Evolutionary conservation across 2,113 vertebrate genomes (phyloP).

Genomic region (Chaetorhynchus papuensis): DNA sequence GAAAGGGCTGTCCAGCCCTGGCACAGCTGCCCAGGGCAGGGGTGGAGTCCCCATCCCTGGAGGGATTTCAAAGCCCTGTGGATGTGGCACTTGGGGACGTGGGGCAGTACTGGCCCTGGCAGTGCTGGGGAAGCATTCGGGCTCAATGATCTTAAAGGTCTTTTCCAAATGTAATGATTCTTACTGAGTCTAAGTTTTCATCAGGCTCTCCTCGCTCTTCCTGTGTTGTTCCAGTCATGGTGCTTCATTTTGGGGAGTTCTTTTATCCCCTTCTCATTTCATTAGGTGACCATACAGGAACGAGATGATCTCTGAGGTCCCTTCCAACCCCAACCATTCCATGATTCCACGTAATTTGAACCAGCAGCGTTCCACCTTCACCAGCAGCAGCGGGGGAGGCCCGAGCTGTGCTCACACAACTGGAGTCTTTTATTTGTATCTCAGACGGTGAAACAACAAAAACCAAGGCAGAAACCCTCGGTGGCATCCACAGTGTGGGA

Average conservation of each 20-base stretch:
- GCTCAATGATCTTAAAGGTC: background rate
- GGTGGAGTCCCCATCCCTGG: background rate
- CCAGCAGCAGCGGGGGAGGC: background rate
- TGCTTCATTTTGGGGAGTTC: background rate
- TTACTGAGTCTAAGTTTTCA: background rate
- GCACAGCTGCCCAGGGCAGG: background rate
- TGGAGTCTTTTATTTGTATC: rapidly evolving
- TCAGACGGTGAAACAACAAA: background rate
- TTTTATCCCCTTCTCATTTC: background rate
- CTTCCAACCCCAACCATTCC: background rate
- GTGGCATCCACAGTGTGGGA: background rate
- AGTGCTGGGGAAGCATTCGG: background rate
- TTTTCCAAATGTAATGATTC: background rate
- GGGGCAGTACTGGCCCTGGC: background rate
- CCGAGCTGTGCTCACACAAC: rapidly evolving
- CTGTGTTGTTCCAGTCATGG: rapidly evolving
- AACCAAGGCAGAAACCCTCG: rapidly evolving
- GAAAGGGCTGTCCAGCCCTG: background rate
- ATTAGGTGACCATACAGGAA: background rate
- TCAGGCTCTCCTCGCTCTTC: background rate
- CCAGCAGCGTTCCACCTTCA: background rate
- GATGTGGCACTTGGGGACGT: background rate
- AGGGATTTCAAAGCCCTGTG: background rate
- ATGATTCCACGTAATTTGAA: background rate
- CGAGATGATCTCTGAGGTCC: background rate